Evolutionary conservation across 2,888 invertebrate genomes (phyloP), one percentile per base, ranked within the genome.

Genomic region (Spisula subtruncata): DNA sequence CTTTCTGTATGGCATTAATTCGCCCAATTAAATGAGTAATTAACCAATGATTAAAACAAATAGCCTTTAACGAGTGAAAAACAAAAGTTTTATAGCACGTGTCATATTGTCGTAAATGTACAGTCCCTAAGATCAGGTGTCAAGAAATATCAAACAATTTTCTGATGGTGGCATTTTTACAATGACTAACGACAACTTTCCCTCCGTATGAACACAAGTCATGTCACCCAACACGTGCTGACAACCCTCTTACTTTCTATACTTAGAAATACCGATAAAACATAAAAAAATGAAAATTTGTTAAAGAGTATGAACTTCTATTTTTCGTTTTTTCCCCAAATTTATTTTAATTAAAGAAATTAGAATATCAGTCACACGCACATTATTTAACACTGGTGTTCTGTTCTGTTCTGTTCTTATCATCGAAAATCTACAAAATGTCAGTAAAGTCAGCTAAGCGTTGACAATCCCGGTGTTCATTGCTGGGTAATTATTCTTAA

Each of bases 1-100:
- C 10, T 75, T 75, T 75, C 35, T 75, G 75, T 75, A 32, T 75
- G 75, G 75, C 75, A 75, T 75, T 75, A 75, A 75, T 75, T 75
- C 29, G 32, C 35, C 29, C 35, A 35, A 75, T 75, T 75, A 25
- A 32, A 75, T 75, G 75, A 75, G 25, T 75, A 75, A 75, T 75
- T 75, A 75, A 16, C 29, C 75, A 18, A 35, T 32, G 35, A 32
- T 75, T 25, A 75, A 35, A 75, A 75, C 75, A 32, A 32, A 75
- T 32, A 16, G 35, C 32, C 32, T 75, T 75, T 35, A 75, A 75
- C 75, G 75, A 75, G 75, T 18, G 32, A 75, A 32, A 75, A 75
- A 75, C 75, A 75, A 75, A 75, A 2, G 35, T 75, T 75, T 29
- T 35, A 32, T 16, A 2, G 75, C 32, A 60, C 75, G 32, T 75